phyloP scores from a whole-genome alignment of 2,888 invertebrate genomes.

The Ceraclea dissimilis region DNA sequence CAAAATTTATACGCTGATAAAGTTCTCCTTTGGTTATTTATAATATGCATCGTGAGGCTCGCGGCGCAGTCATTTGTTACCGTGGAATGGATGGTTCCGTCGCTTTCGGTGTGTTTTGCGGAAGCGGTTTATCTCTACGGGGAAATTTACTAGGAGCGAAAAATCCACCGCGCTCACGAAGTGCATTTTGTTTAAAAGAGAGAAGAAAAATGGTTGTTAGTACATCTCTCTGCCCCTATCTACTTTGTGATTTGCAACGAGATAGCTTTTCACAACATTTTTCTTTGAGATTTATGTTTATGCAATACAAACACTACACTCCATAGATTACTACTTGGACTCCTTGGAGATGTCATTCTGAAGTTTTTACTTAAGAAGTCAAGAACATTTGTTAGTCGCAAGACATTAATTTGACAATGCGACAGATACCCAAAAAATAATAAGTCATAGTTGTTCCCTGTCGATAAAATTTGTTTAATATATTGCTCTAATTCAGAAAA shows the following conservation, averaged over 20 bases:
- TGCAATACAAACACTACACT: not conserved
- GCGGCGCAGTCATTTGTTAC: conserved; percentile 13
- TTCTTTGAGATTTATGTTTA: not conserved
- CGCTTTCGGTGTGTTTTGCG: conserved; percentile 4
- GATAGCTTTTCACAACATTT: not conserved
- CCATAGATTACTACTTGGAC: too few species aligned
- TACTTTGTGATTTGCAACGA: conserved; percentile 1
- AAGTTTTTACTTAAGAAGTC: too few species aligned
- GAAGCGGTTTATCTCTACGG: conserved; percentile 12
- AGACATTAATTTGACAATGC: too few species aligned
- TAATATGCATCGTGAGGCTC: conserved; percentile 21
- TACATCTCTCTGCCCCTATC: not conserved
- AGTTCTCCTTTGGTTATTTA: conserved; percentile 24
- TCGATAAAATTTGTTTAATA: too few species aligned
- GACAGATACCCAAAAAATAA: too few species aligned
- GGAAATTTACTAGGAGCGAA: conserved; percentile 7
- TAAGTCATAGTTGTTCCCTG: too few species aligned
- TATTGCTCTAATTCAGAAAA: too few species aligned
- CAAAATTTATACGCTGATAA: conserved; percentile 25
- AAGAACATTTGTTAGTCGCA: too few species aligned
- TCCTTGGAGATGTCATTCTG: too few species aligned
- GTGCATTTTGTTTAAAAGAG: not conserved
- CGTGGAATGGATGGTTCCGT: conserved; percentile 3
- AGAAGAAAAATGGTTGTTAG: not conserved
- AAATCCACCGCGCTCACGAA: not conserved